phyloP scores from a whole-genome alignment of 2,888 invertebrate genomes.

The Ischnus inquisitorius region DNA sequence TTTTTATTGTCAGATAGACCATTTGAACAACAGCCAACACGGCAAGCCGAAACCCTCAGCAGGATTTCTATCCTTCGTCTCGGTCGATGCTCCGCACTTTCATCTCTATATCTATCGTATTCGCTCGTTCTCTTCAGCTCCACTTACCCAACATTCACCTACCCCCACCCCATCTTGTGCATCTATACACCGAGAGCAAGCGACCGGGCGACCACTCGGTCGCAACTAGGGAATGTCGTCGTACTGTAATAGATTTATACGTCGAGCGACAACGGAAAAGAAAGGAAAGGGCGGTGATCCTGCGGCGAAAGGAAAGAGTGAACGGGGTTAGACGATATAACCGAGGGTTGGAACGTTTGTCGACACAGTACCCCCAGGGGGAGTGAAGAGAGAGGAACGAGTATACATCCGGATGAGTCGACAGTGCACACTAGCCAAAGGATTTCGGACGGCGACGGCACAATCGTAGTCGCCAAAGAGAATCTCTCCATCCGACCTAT shows the following conservation, averaged over 20 bases:
- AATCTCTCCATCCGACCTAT: not conserved
- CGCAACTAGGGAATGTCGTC: slow-evolving; percentile 72
- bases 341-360: slow-evolving; percentile 40
- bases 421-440: slow-evolving; percentile 63
- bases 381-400: slow-evolving; percentile 30
- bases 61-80: slow-evolving; percentile 42
- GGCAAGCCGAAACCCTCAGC: slow-evolving; percentile 74
- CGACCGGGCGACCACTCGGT: slow-evolving; percentile 61
- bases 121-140: slow-evolving; percentile 43
- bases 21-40: slow-evolving; percentile 84
- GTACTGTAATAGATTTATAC: slow-evolving; percentile 81
- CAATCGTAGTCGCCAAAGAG: slow-evolving; percentile 63
- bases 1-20: slow-evolving; percentile 83
- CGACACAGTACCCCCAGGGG: slow-evolving; percentile 13
- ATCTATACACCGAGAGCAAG: slow-evolving; percentile 37
- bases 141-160: slow-evolving; percentile 39
- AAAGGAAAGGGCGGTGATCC: slow-evolving; percentile 38
- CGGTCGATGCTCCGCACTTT: slow-evolving; percentile 48
- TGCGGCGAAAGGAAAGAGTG: slow-evolving; percentile 28
- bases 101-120: slow-evolving; percentile 28
- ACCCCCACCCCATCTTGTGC: not conserved
- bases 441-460: slow-evolving; percentile 68
- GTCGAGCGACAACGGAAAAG: slow-evolving; percentile 67
- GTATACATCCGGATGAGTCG: slow-evolving; percentile 66
- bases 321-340: slow-evolving; percentile 7